Conservation (phyloP, 2,888 invertebrate species). For the Calliopum simillimum region DNA sequence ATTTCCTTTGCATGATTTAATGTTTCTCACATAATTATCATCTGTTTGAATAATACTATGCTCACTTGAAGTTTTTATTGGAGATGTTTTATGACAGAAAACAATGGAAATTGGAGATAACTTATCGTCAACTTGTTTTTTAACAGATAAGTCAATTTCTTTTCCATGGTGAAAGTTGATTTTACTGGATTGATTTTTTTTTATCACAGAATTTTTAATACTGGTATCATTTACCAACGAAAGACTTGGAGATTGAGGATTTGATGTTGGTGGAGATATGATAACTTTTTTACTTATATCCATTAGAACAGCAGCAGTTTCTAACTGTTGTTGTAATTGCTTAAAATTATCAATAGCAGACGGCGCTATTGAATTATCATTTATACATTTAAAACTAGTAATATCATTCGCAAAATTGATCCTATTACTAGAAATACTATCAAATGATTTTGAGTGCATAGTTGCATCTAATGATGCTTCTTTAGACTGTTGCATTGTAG, state of each 20-base stretch:
- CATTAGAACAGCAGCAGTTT: constrained; percentile 67
- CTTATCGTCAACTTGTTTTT: constrained; percentile 52
- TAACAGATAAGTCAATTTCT: constrained; percentile 58
- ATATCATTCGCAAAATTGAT: background rate
- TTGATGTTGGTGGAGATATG: constrained; percentile 66
- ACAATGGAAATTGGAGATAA: constrained; percentile 22
- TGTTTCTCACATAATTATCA: background rate
- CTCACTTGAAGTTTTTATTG: constrained; percentile 6
- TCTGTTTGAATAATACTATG: constrained; percentile 5
- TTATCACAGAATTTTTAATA: constrained; percentile 68
- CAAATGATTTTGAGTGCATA: background rate
- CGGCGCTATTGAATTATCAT: constrained; percentile 15
- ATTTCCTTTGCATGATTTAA: background rate
- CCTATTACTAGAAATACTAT: background rate
- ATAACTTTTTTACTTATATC: constrained; percentile 67
- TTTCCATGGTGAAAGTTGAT: constrained; percentile 53
- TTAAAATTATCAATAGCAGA: constrained; percentile 52
- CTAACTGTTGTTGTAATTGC: constrained; percentile 64
- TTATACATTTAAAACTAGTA: background rate
- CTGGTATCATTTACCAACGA: constrained; percentile 60
- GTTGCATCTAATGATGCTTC: background rate
- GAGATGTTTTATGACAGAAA: constrained; percentile 7
- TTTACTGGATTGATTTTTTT: constrained; percentile 61
- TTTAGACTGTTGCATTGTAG: background rate
- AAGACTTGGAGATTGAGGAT: constrained; percentile 63